Percentiles rank a stretch among this genome's conserved stretches.
Conservation (phyloP, 2,888 invertebrate genomes). For the Dicyrtomina minuta region DNA sequence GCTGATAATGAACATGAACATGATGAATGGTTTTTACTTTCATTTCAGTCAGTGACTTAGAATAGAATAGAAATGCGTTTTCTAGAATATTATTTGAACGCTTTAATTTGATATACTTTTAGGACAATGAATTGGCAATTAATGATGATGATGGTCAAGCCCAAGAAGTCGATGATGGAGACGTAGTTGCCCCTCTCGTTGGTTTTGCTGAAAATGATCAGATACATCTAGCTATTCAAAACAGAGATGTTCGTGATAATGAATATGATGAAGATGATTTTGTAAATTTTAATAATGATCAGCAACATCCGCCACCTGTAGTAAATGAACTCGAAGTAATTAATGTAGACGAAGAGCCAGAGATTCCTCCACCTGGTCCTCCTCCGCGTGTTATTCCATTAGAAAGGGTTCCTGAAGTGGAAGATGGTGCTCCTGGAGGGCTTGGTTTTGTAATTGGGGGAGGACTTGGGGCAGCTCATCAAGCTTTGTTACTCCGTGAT, state of each 20-base stretch:
- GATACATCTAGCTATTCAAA: constrained; percentile 11
- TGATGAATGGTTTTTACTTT: no score
- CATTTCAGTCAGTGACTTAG: no score
- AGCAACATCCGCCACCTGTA: constrained; percentile 4
- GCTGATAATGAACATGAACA: no score
- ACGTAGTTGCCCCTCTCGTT: constrained; percentile 32
- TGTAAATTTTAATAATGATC: constrained; percentile 3
- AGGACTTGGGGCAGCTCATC: constrained; percentile 77
- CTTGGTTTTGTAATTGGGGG: constrained; percentile 52
- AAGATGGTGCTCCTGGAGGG: constrained; percentile 26
- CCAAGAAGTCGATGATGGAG: background rate
- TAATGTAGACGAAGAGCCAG: constrained; percentile 33
- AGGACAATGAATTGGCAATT: constrained; percentile 9
- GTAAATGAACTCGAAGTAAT: constrained; percentile 32
- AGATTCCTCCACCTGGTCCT: constrained; percentile 21
- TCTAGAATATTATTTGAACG: no score
- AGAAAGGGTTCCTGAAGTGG: constrained; percentile 11
- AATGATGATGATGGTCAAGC: background rate
- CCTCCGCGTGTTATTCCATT: constrained; percentile 19
- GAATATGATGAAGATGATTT: constrained; percentile 31
- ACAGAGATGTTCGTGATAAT: constrained; percentile 20
- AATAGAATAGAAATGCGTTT: no score
- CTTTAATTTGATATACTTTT: no score
- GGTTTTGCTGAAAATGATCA: constrained; percentile 32
- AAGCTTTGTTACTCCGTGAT: constrained; percentile 83